Evolutionary conservation across 2,888 invertebrate genomes (phyloP), one percentile per base, ranked within the genome.

Genomic region (Imbricaverruca yamaguchii): DNA sequence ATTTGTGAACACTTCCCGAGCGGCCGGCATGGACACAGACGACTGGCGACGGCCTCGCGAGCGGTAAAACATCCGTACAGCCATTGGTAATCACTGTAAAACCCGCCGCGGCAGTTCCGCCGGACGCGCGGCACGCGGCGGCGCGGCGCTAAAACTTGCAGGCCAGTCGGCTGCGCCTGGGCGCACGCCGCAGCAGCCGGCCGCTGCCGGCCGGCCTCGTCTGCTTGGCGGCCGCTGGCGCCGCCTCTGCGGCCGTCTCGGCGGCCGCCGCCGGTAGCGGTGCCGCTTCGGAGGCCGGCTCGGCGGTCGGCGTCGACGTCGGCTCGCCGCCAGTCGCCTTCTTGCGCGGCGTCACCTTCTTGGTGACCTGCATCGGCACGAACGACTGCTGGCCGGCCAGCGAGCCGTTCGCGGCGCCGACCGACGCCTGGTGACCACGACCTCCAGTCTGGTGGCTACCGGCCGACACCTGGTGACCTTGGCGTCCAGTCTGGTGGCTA

Each of bases 311-410:
- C 18, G 21, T 8, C 12, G 67, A 11, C 67, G 67, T 15, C 25
- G 23, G 67, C 3, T 25, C 67, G 25, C 25, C 67, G 7, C 67
- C 21, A 9, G 25, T 25, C 25, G 23, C 67, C 25, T 10, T 55
- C 53, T 55, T 74, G 55, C 53, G 23, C 6, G 74, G 55, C 15
- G 83, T 83, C 57, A 80, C 81, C n/a, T 83, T 83, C 39, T 83
- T 80, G 25, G 81, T 82, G 13, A 83, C 83, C 78, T 83, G 83
- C 53, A 81, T 82, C 7, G 83, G 83, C 18, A 83, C 83, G 55
- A 83, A 83, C n/a, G 80, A 65, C 23, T 65, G 67, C 18, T n/a
- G 65, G 55, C 39, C 69, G 15, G 15, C 59, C 59, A 59, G 59
- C 59, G 59, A 15, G 59, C 59, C 59, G 59, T 59, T 59, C 59